Base-by-base conservation (phyloP, 2,888 invertebrate genomes). In the Apamea crenata region DNA sequence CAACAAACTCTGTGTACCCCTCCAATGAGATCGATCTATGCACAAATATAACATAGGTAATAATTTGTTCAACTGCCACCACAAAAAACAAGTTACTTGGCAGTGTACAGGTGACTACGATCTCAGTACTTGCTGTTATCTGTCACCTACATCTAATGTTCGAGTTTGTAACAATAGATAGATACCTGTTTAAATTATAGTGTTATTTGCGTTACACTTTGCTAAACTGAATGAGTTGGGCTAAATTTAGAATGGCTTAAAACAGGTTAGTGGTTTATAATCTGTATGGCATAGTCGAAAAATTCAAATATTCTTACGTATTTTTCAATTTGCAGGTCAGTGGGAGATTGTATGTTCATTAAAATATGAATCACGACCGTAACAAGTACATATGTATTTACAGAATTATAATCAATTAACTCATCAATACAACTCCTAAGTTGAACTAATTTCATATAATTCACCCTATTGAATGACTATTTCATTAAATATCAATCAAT, bases 131-230 rank as follows among this genome's bases (percentile, higher is more conserved):
- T 36, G 40, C 7, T 53, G 1, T 65, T 82, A 82, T 84, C 82
- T 29, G 47, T 85, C 69, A 70, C 85, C 86, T 50, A 85, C 82
- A 85, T 86, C 82, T 76, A n/a, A 61, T 36, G 65, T 56, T 73
- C 66, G 66, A 74, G 53, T 85, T 68, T 29, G 53, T 29, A 65
- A 69, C 85, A 82, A 72, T 59, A 63, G 85, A 50, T 71, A 83
- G 85, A 50, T 71, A 83, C 59, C 66, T 78, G 70, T 81, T 70
- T 83, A n/a, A 83, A 80, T 82, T 73, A 50, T 32, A 61, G 29
- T 59, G 25, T 50, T 79, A 25, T 65, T 83, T 83, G 67, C 83
- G 16, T 76, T 77, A 69, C 77, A 81, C 59, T 83, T 75, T 32
- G 25, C 25, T 29, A 6, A 1, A 12, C 29, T 83, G 61, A 82